These are phyloP conservation scores for Seladonia tumulorum DNA, from an alignment of 2,888 invertebrate species.

Conservation along the genomic window DNA sequence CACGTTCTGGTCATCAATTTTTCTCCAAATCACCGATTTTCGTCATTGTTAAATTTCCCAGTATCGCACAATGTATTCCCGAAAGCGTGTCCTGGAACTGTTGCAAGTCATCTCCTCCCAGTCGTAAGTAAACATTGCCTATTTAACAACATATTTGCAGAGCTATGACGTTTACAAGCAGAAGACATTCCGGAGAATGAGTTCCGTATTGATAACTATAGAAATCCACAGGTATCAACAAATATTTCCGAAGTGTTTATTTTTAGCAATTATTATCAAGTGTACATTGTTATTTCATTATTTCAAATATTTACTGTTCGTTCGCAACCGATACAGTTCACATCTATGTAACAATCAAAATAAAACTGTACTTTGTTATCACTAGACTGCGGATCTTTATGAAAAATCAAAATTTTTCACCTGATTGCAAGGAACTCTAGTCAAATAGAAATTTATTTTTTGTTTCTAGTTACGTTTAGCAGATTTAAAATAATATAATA, in stretches of 20 bases:
- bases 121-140: constrained; percentile 86
- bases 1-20: not conserved
- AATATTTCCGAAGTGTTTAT: not conserved
- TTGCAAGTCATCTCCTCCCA: constrained; percentile 88
- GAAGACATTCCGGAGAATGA: not conserved
- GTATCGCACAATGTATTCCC: constrained; percentile 83
- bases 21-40: not conserved
- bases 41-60: not conserved
- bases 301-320: not conserved
- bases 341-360: not conserved
- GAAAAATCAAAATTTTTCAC: no score
- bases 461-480: no score
- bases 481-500: no score
- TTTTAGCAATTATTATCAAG: not conserved
- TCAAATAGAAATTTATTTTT: no score
- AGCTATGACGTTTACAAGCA: not conserved
- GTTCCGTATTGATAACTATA: not conserved
- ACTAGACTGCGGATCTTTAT: no score
- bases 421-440: no score
- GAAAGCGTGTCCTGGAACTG: constrained; percentile 88
- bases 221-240: not conserved
- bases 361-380: not conserved
- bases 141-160: not conserved
- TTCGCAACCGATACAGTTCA: not conserved
- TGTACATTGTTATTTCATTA: not conserved